Evolutionary conservation across 1,140 invertebrate species (phyloP).

Genomic region (Cyclina sinensis): DNA sequence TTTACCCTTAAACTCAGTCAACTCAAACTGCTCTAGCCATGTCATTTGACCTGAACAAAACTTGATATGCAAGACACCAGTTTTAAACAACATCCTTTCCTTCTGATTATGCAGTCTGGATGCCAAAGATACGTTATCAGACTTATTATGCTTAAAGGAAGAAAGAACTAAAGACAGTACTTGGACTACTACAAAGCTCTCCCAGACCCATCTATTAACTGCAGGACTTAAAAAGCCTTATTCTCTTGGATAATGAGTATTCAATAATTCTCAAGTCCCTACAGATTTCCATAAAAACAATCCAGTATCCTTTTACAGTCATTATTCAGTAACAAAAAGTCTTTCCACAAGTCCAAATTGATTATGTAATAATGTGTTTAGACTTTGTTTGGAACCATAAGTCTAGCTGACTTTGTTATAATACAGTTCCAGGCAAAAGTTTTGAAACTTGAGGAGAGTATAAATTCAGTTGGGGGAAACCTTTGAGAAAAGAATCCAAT

Average conservation of each 20-base stretch:
- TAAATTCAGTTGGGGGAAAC: conserved; percentile 9
- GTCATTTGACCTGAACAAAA: too few species aligned
- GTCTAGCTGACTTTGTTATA: not conserved
- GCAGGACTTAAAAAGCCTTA: not conserved
- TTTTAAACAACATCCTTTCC: too few species aligned
- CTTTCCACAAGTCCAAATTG: conserved; percentile 4
- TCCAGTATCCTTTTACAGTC: conserved; percentile 4
- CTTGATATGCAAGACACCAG: too few species aligned
- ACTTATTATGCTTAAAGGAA: too few species aligned
- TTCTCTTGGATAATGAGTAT: conserved; percentile 22
- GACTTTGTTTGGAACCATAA: not conserved
- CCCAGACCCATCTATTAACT: conserved; percentile 14
- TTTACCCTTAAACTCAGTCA: too few species aligned
- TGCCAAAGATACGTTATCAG: too few species aligned
- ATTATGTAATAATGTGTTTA: conserved; percentile 18
- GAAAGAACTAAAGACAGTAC: too few species aligned
- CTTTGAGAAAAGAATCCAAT: not conserved
- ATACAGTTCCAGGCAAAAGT: not conserved
- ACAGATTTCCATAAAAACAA: conserved; percentile 32
- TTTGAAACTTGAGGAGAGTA: not conserved
- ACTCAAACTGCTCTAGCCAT: too few species aligned
- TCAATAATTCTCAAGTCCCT: conserved; percentile 26
- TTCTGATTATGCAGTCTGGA: too few species aligned
- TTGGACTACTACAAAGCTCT: not conserved
- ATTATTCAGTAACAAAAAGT: conserved; percentile 24